Conservation (phyloP, 1,140 invertebrate genomes). For the Ooceraea biroi region DNA sequence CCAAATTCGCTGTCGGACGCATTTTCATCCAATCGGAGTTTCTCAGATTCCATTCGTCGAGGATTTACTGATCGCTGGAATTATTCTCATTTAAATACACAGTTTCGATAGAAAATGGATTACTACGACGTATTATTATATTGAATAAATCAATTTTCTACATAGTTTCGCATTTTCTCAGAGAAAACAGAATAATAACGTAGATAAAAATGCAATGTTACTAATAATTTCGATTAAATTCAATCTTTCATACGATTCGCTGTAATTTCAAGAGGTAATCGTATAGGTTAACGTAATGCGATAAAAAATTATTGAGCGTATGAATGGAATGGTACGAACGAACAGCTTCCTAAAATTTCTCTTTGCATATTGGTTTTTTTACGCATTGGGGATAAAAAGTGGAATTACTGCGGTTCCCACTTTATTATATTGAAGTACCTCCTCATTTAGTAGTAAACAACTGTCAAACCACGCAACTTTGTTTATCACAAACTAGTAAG, state of each 20-base stretch:
- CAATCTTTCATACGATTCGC: background rate
- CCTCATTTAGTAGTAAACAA: slow-evolving; percentile 9
- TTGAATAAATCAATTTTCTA: slow-evolving; percentile 22
- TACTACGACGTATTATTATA: background rate
- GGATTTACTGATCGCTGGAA: background rate
- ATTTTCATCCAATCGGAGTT: slow-evolving; percentile 14
- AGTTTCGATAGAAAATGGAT: background rate
- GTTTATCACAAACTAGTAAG: slow-evolving; percentile 24
- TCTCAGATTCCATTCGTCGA: slow-evolving; percentile 40
- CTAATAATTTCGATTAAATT: background rate
- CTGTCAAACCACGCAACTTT: slow-evolving; percentile 23
- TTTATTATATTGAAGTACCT: slow-evolving; percentile 29
- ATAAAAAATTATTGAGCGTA: background rate
- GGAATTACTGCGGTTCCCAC: background rate
- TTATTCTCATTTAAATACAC: background rate
- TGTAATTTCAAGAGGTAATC: background rate
- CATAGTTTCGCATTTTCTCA: background rate
- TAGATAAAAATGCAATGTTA: slow-evolving; percentile 3
- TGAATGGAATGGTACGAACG: background rate
- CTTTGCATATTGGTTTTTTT: background rate
- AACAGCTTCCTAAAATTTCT: background rate
- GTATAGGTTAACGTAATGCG: background rate
- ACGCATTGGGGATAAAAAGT: background rate
- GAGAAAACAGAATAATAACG: background rate
- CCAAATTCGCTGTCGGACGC: slow-evolving; percentile 9